Evolutionary conservation across 2,113 vertebrate species (phyloP), one percentile per base, ranked within the genome.

Genomic region (Callospermophilus lateralis): DNA sequence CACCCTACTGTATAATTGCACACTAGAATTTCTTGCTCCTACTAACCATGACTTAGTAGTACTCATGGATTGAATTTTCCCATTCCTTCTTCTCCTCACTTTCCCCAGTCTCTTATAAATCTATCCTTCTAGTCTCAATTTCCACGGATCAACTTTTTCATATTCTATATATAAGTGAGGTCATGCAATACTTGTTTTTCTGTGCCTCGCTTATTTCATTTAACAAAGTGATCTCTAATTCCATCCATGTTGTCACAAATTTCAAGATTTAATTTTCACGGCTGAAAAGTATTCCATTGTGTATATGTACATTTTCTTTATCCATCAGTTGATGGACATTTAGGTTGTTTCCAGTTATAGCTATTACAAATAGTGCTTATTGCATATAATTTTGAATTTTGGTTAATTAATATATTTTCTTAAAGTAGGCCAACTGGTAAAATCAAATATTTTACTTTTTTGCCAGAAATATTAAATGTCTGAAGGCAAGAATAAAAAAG

Each of bases 401-500:
- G 0, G 83, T 68, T 83, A 92, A 81, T 39, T 86, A 92, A 81
- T 53, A 63, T 53, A 37, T 92, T 80, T 72, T 96, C 45, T 79
- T 80, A 80, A 86, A 79, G 26, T 83, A 5, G 8, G 9, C 22
- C n/a, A 72, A 84, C 7, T 32, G 84, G 13, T 77, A 77, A 90
- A 95, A 92, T 55, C 58, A 34, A 78, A 20, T 84, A 74, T 79
- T 91, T 96, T 39, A 88, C 17, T 76, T 90, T 81, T 78, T 94
- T 89, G 28, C 53, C 79, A 80, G 30, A 93, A 91, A 94, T 7
- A 81, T 76, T 84, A 89, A 81, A 67, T 93, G n/a, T 13, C 48
- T 92, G 68, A 84, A 28, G 10, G 37, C 51, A 96, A 42, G 42
- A 89, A 76, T 87, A 30, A 79, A 84, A 19, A 89, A 34, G 7